Evolutionary conservation across 2,797 vertebrate species (phyloP).

Genomic region (Falco cherrug): DNA sequence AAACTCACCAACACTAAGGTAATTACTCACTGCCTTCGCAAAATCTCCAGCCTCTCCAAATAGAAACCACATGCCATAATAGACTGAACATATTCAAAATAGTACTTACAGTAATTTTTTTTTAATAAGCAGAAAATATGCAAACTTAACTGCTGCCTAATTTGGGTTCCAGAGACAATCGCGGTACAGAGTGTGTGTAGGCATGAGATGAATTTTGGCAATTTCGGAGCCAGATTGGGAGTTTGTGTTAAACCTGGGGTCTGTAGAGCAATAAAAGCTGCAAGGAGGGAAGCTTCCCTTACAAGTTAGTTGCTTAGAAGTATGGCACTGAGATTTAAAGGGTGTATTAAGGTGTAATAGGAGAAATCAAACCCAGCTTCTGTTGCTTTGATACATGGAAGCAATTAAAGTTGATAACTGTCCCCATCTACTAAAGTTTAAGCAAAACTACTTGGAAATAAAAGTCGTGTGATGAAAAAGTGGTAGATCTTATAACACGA

Average conservation of each 20-base stretch:
- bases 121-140: conserved; percentile 97
- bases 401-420: conserved; percentile 22
- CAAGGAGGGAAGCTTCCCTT: conserved; percentile 9
- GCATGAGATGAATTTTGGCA: conserved; percentile 42
- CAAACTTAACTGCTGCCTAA: conserved; percentile 87
- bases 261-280: conserved; percentile 53
- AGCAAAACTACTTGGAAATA: not conserved
- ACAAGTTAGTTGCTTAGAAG: not conserved
- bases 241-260: conserved; percentile 23
- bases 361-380: conserved; percentile 40
- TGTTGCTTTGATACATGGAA: conserved; percentile 30
- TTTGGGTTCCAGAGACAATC: conserved; percentile 78
- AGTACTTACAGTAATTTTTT: conserved; percentile 84
- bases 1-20: conserved; percentile 78
- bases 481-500: not conserved
- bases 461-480: not conserved
- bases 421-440: not conserved
- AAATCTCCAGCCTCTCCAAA: conserved; percentile 86
- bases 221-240: not conserved
- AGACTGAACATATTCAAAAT: conserved; percentile 78
- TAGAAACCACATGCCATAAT: conserved; percentile 96
- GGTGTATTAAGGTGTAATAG: not conserved
- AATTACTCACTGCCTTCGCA: conserved; percentile 81
- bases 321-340: not conserved
- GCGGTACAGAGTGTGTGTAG: conserved; percentile 37